Conservation (phyloP, 2,113 vertebrate species). For the Acinonyx jubatus region DNA sequence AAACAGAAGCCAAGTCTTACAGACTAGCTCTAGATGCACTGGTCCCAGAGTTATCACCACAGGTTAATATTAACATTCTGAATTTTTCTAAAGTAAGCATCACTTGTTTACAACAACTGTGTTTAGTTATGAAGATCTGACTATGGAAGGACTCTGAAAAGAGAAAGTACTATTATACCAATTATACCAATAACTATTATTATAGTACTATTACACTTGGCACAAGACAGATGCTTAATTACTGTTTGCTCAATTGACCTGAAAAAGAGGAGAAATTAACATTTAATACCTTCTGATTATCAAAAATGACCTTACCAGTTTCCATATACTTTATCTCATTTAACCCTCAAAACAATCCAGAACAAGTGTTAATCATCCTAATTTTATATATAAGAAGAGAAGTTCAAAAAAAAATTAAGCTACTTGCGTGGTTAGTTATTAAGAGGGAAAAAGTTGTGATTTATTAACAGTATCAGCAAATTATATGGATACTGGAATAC, state of each 20-base stretch:
- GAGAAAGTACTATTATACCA: background rate
- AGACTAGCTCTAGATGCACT: background rate
- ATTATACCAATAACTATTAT: background rate
- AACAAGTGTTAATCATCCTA: constrained; percentile 23
- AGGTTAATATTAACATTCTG: constrained; percentile 17
- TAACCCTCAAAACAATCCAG: constrained; percentile 43
- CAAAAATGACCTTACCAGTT: constrained; percentile 42
- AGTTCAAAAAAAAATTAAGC: constrained; percentile 24
- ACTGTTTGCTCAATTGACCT: background rate
- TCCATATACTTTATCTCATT: constrained; percentile 28
- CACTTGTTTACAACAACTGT: constrained; percentile 17
- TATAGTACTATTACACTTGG: background rate
- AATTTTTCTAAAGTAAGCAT: constrained; percentile 40
- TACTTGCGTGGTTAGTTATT: background rate
- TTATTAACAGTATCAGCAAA: constrained; percentile 18
- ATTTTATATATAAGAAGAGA: constrained; percentile 30
- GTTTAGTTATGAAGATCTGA: background rate
- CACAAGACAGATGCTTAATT: constrained; percentile 7
- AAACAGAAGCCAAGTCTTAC: background rate
- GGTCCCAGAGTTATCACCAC: background rate
- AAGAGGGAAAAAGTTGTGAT: background rate
- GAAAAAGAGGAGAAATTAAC: background rate
- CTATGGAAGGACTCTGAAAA: constrained; percentile 37
- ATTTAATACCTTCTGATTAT: constrained; percentile 30
- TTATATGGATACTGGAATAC: constrained; percentile 8